Evolutionary conservation across 2,888 invertebrate genomes (phyloP), one percentile per base, ranked within the genome.

Genomic region (Coenonympha glycerion): DNA sequence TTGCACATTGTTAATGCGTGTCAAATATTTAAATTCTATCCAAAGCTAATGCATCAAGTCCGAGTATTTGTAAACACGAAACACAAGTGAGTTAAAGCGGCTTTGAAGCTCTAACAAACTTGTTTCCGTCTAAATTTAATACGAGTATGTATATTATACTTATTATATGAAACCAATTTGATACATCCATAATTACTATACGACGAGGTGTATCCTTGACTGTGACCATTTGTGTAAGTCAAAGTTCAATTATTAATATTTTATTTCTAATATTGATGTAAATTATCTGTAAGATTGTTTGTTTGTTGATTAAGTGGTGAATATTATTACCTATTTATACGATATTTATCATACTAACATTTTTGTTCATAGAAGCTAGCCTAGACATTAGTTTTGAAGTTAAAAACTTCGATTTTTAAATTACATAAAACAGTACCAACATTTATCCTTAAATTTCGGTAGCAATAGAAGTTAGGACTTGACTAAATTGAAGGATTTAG

Each of bases 41-140:
- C 15, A 19, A 28, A 37, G 37, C 18, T 28, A 11, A n/a, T 16
- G 15, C 15, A 16, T 34, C 26, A 62, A 53, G 63, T 63, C 59
- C 63, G 60, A 66, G 58, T 67, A 58, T 69, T 67, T 63, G 60
- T 65, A 66, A 65, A 68, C 67, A 69, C 67, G 55, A 57, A 52
- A 53, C 53, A 56, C 60, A 55, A 54, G 54, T 56, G 56, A 49
- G 48, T 37, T 50, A 22, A 51, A 45, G 45, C 36, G 52, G 49
- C 52, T 59, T 57, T 52, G 53, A 56, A 56, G 50, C 47, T 60
- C 39, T 41, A 52, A 46, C 42, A 63, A 68, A 67, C 67, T 62
- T 45, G 68, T 65, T 69, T 63, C 55, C 49, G 50, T 53, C 52
- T 56, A 57, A 59, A 49, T 46, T 47, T 39, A 21, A 19, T 24